Evolutionary conservation across 2,888 invertebrate genomes (phyloP).

Genomic region (Epinotia ramella): DNA sequence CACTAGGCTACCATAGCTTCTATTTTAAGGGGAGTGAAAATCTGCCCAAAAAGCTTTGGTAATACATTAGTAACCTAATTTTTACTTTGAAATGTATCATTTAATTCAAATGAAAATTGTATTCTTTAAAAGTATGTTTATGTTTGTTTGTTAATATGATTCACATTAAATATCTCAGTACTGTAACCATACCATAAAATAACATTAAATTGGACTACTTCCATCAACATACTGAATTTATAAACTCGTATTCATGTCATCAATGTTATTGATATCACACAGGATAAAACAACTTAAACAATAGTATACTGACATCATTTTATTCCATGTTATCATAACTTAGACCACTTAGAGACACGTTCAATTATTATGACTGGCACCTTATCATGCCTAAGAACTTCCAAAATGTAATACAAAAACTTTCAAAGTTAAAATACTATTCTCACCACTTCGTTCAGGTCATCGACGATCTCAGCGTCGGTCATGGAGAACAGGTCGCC

Average conservation of each 20-base stretch:
- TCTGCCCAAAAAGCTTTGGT: no score
- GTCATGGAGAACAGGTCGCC: conserved; percentile 96
- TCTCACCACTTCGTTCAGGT: conserved; percentile 93
- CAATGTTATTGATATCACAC: background rate
- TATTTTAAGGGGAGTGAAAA: no score
- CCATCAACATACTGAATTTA: background rate
- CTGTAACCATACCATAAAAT: background rate
- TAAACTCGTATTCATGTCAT: conserved; percentile 3
- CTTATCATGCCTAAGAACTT: background rate
- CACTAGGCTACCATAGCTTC: no score
- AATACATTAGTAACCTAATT: no score
- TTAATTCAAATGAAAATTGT: conserved; percentile 9
- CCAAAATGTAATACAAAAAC: conserved; percentile 1
- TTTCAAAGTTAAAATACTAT: conserved; percentile 57
- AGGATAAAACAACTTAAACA: conserved; percentile 5
- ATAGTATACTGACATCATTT: conserved; percentile 8
- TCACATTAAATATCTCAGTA: background rate
- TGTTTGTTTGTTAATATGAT: background rate
- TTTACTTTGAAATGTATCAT: background rate
- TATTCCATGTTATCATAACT: conserved; percentile 14
- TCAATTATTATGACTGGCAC: background rate
- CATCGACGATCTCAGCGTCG: conserved; percentile 94
- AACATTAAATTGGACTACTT: background rate
- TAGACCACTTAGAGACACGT: background rate
- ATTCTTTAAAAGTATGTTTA: conserved; percentile 13